Evolutionary conservation across 2,888 invertebrate species (phyloP).

Genomic region (Troides oblongomaculatus): DNA sequence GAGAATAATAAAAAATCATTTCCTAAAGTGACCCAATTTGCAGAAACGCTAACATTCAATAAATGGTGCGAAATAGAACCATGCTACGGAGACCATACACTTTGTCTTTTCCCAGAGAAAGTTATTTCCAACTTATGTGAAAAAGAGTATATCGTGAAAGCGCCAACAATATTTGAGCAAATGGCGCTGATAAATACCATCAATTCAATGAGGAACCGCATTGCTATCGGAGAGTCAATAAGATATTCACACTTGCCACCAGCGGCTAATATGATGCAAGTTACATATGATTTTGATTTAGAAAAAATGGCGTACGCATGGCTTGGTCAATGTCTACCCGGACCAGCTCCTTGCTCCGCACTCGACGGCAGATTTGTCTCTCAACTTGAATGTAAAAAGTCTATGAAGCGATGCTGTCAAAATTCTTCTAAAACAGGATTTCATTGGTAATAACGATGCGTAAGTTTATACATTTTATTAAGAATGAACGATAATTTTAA

Average conservation of each 20-base stretch:
- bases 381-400: constrained; percentile 67
- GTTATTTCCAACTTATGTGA: constrained; percentile 53
- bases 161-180: constrained; percentile 50
- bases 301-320: constrained; percentile 62
- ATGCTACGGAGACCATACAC: constrained; percentile 69
- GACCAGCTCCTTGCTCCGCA: constrained; percentile 63
- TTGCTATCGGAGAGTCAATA: constrained; percentile 53
- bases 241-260: constrained; percentile 58
- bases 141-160: constrained; percentile 45
- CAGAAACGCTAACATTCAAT: constrained; percentile 38
- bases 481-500: constrained; percentile 3
- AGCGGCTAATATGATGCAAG: constrained; percentile 68
- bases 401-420: constrained; percentile 55
- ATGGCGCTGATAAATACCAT: constrained; percentile 58
- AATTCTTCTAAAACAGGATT: constrained; percentile 36
- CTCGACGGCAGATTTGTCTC: constrained; percentile 57
- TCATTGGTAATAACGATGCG: constrained; percentile 49
- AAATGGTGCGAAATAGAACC: constrained; percentile 66
- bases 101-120: constrained; percentile 58
- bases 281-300: constrained; percentile 65
- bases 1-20: constrained; percentile 23
- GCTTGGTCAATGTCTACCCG: constrained; percentile 68
- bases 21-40: constrained; percentile 28
- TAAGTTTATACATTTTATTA: background rate
- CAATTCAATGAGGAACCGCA: constrained; percentile 67